phyloP scores from a whole-genome alignment of 1,140 invertebrate species.

The Aphaenogaster floridana region DNA sequence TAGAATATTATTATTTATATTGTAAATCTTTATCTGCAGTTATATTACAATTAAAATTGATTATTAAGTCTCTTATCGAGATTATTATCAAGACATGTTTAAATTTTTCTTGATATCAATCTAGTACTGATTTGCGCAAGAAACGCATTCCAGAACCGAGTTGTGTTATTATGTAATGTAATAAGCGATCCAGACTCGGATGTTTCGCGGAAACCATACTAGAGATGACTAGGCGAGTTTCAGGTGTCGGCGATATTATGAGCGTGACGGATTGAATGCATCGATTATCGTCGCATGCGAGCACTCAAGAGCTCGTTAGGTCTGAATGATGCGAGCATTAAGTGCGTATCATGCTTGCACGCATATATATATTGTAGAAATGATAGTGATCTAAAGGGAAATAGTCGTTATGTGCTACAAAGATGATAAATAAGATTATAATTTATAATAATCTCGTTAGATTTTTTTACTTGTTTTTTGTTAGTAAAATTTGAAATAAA shows the following conservation, averaged over 20 bases:
- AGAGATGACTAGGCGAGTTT: slow-evolving; percentile 42
- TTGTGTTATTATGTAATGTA: not conserved
- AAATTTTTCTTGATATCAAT: not conserved
- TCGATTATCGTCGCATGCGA: slow-evolving; percentile 64
- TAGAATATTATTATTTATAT: not conserved
- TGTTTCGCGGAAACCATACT: not conserved
- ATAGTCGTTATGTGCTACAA: not conserved
- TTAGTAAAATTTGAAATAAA: not conserved
- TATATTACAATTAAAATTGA: not conserved
- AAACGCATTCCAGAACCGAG: not conserved
- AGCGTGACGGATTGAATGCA: slow-evolving; percentile 61
- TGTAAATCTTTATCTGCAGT: not conserved
- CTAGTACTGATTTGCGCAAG: not conserved
- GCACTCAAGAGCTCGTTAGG: slow-evolving; percentile 61
- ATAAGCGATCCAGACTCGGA: not conserved
- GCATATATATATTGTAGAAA: not conserved
- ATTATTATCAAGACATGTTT: not conserved
- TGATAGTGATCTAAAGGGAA: not conserved
- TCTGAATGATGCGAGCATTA: slow-evolving; percentile 61
- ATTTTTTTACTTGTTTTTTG: not conserved
- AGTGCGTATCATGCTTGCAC: slow-evolving; percentile 27
- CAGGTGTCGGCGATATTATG: slow-evolving; percentile 56
- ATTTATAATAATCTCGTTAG: not conserved
- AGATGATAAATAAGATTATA: not conserved
- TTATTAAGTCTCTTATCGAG: not conserved